A percentile compares a stretch with the other conserved stretches of the same genome.
phyloP scores from a whole-genome alignment of 2,888 invertebrate genomes.

The Orthonevra nobilis region DNA sequence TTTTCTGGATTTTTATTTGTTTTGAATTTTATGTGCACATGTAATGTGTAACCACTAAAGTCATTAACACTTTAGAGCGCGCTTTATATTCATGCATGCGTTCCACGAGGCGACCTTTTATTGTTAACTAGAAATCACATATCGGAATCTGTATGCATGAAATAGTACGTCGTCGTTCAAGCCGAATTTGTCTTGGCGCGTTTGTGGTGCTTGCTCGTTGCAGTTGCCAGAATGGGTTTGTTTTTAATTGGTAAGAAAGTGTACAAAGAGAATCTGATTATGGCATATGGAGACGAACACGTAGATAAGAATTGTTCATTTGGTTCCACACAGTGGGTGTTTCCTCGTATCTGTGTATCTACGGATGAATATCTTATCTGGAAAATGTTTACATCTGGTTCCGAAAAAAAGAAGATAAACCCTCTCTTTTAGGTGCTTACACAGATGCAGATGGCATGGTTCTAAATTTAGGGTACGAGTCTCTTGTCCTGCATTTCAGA shows the following conservation, averaged over 20 bases:
- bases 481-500: constrained; percentile 35
- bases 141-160: background rate
- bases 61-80: constrained; percentile 30
- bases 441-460: background rate
- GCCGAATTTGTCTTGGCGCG: background rate
- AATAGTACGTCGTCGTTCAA: background rate
- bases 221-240: background rate
- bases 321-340: constrained; percentile 20
- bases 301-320: too few relatives aligned
- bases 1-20: constrained; percentile 12
- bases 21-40: constrained; percentile 4
- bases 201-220: background rate
- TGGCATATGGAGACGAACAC: too few relatives aligned
- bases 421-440: too few relatives aligned
- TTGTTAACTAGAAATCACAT: constrained; percentile 24
- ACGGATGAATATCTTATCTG: background rate
- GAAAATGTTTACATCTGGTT: constrained; percentile 24
- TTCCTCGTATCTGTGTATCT: constrained; percentile 16
- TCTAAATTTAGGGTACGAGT: background rate
- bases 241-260: constrained; percentile 39
- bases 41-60: constrained; percentile 10
- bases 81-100: constrained; percentile 45
- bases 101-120: constrained; percentile 7
- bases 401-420: background rate
- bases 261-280: constrained; percentile 22